Conservation (phyloP, 1,140 invertebrate genomes). For the Drosophila obscura region DNA sequence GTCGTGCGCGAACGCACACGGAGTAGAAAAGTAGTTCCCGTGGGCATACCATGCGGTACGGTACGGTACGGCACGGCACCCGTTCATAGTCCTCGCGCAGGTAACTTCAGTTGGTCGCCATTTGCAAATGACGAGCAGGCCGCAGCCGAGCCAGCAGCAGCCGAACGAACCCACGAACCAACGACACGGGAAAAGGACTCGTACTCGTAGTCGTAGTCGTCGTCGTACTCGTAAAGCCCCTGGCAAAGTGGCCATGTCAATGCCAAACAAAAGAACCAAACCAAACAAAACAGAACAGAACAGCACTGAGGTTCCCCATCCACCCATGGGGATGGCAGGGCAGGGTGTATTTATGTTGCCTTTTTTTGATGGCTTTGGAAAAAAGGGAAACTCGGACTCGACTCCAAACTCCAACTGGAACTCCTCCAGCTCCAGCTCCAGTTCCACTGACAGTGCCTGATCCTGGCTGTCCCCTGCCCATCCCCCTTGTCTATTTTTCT, state of each 20-base stretch:
- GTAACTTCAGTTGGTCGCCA: constrained; percentile 47
- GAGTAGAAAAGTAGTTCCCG: constrained; percentile 8
- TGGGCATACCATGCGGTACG: neutral
- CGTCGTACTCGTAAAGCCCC: constrained; percentile 54
- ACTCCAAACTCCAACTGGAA: constrained; percentile 39
- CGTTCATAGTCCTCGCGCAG: constrained; percentile 27
- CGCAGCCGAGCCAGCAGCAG: constrained; percentile 18
- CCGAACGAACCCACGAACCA: constrained; percentile 14
- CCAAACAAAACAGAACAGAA: constrained; percentile 7
- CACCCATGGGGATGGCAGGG: constrained; percentile 35
- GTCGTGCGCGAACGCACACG: constrained; percentile 30
- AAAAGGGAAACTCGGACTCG: constrained; percentile 17
- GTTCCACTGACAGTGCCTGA: constrained; percentile 14
- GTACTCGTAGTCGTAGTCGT: constrained; percentile 52
- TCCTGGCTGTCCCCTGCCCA: constrained; percentile 28
- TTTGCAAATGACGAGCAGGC: constrained; percentile 57
- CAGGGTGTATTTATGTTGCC: constrained; percentile 36
- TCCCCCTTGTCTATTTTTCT: constrained; percentile 44
- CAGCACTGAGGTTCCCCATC: constrained; percentile 1
- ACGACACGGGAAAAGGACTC: constrained; percentile 47
- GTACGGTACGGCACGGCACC: no score
- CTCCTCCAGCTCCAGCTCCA: constrained; percentile 2
- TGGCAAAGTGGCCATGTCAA: constrained; percentile 83
- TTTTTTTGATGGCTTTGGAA: constrained; percentile 57
- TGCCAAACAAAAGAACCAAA: constrained; percentile 77